Base-by-base conservation (phyloP, 2,797 vertebrate species). In the Bradypodion ventrale region DNA sequence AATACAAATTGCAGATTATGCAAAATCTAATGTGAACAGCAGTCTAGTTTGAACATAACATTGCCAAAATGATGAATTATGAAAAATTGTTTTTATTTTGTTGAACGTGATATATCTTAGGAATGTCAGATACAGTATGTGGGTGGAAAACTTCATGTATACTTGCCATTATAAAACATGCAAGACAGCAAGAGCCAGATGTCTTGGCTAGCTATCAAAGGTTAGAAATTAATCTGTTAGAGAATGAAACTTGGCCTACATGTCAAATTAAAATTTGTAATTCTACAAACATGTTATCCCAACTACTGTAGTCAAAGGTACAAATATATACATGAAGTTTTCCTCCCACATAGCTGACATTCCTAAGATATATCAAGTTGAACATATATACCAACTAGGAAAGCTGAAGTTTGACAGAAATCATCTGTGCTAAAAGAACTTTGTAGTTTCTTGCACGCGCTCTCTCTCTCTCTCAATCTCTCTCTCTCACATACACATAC, bases 1-100 rank as follows among this genome's bases (percentile, higher is more conserved):
- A 70, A 12, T 83, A 68, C n/a, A 72, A 75, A 85, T 10, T 85
- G 37, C 76, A 88, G 86, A 88, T 83, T 80, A 89, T 90, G 74
- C 85, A 88, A 59, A 83, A 88, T 10, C 73, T 83, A 49, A 35
- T 83, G 19, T 85, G 81, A 80, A 76, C 2, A 74, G 78, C 68
- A 80, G 82, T 56, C 60, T 82, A 7, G 32, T n/a, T 5, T 0
- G 42, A 56, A 86, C 35, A 2, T 29, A 59, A 74, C 25, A 56
- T 40, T 44, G 44, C 65, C 7, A 66, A 80, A 69, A 21, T 13
- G n/a, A 70, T 69, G 63, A 70, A 59, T 75, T 78, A 15, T 3
- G 32, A 5, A 68, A 76, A 82, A n/a, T 37, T 0, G 6, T 46
- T 32, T 80, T 85, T 25, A n/a, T 46, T 40, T 9, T 25, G 3